These are phyloP conservation scores for Nemoura dubitans DNA, from an alignment of 2,888 invertebrate species.

Conservation along the genomic window DNA sequence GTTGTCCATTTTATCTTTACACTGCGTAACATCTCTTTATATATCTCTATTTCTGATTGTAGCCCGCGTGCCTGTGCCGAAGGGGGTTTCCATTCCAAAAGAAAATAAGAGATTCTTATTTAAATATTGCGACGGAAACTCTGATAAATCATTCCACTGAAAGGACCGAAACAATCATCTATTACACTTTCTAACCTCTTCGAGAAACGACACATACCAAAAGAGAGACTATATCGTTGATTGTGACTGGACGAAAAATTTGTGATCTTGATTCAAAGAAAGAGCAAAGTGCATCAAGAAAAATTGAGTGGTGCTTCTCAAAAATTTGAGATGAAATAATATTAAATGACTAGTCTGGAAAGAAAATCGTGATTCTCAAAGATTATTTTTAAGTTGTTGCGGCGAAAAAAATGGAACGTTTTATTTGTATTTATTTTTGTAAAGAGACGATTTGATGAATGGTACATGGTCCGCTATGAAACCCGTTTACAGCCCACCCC, in stretches of 20 bases:
- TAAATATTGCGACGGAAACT: background rate
- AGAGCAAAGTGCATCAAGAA: background rate
- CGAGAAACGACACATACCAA: background rate
- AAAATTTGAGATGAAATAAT: background rate
- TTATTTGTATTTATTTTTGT: constrained; percentile 12
- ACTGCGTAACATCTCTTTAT: constrained; percentile 2
- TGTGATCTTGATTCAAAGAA: background rate
- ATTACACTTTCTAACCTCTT: background rate
- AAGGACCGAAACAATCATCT: background rate
- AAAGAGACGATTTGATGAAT: background rate
- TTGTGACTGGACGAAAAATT: background rate
- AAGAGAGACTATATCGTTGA: background rate
- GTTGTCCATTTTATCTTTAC: background rate
- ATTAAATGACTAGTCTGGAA: background rate
- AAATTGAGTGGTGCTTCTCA: background rate
- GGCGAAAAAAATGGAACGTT: background rate
- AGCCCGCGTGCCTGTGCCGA: background rate
- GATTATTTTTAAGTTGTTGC: constrained; percentile 7
- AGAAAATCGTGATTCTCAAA: background rate
- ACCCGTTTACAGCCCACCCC: background rate
- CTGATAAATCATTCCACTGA: background rate
- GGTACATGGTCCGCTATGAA: background rate
- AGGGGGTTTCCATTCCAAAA: background rate
- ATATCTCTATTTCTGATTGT: background rate
- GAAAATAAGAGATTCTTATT: constrained; percentile 3